Percentiles rank a stretch among this genome's conserved stretches.
Conservation (phyloP, 2,113 vertebrate species). For the Illadopsis cleaveri region DNA sequence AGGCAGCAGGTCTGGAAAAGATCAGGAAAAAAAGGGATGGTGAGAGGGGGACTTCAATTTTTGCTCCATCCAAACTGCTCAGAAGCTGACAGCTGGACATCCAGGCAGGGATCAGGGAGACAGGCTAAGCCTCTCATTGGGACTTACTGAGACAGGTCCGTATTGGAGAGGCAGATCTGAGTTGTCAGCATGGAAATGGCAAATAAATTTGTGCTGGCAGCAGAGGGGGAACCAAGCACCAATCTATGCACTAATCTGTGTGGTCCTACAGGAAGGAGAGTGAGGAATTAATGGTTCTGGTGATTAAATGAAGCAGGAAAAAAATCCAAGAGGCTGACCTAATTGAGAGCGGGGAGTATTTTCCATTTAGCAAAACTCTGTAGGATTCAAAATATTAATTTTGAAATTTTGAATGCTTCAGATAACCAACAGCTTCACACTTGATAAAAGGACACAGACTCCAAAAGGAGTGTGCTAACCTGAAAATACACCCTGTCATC, state of each 20-base stretch:
- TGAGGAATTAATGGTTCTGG: neutral
- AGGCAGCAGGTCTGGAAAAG: neutral
- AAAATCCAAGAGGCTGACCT: neutral
- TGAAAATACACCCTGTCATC: neutral
- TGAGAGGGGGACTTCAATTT: neutral
- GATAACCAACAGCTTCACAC: neutral
- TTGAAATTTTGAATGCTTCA: neutral
- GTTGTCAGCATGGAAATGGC: slow-evolving; percentile 21
- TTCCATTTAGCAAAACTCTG: neutral
- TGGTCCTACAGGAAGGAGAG: neutral
- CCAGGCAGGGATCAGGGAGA: neutral
- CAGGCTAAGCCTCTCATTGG: neutral
- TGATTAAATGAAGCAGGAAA: neutral
- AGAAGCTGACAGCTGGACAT: neutral
- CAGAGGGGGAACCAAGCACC: neutral
- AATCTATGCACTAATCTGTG: neutral
- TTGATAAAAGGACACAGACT: neutral
- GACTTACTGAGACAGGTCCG: neutral
- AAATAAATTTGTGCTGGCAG: slow-evolving; percentile 13
- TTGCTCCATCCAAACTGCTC: neutral
- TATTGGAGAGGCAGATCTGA: neutral
- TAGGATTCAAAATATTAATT: neutral
- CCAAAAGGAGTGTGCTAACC: neutral
- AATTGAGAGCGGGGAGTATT: neutral
- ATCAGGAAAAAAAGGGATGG: neutral